Evolutionary conservation across 1,140 invertebrate species (phyloP), one percentile per base, ranked within the genome.

Genomic region (Linepithema humile): DNA sequence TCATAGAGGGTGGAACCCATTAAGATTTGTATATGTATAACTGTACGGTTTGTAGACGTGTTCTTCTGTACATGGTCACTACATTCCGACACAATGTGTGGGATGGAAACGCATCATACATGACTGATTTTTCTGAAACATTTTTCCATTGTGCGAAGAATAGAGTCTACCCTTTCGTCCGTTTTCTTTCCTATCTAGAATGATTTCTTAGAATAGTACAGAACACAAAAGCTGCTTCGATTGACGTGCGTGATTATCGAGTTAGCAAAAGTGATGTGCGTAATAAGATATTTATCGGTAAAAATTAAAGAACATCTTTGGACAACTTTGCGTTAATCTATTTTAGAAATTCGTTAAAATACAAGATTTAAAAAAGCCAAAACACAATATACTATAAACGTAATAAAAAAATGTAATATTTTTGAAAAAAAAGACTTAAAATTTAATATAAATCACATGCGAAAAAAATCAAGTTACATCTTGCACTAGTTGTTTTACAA

Each of bases 101-200:
- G 59, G 53, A 80, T 15, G 73, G 15, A 53, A 77, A 70, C 40
- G 72, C 53, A 73, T 89, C 69, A 65, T 87, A 80, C 72, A 89
- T 75, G 53, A 77, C 80, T 84, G 80, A 72, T 43, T 86, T 80
- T 86, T 62, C 69, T 85, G 82, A 89, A 89, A 84, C 65, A 85
- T 89, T 89, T 89, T 89, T 89, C 87, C 62, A 29, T 53, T 35
- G 32, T 64, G 2, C 29, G 64, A 32, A 82, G 75, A 86, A 82
- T 55, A 57, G 65, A 57, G 45, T 69, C 62, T 62, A 59, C 48
- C 67, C 82, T 70, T 75, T 78, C 72, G 12, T 43, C 23, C 6
- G 20, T 35, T 74, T 85, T 80, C 83, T 69, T 89, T 59, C 72
- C 48, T 67, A 59, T 29, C 69, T 64, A 75, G 67, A 77, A 75